A percentile compares a stretch with the other conserved stretches of the same genome.
These are phyloP conservation scores for Gymnoscelis rufifasciata DNA, from an alignment of 2,888 invertebrate species.

Conservation along the genomic window DNA sequence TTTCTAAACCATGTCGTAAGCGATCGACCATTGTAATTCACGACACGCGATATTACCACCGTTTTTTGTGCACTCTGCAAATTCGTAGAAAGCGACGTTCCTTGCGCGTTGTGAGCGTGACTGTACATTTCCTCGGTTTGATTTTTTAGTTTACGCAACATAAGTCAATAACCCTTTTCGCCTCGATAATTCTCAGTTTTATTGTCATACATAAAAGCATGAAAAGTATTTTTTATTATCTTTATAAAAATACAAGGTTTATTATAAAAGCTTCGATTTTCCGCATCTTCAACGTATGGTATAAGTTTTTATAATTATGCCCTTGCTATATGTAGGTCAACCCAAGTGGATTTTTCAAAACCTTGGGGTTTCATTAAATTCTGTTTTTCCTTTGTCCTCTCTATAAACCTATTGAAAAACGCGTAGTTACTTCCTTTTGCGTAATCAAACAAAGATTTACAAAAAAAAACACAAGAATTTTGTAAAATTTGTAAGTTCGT, in stretches of 20 bases:
- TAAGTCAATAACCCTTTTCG: not conserved
- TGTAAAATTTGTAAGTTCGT: too few species aligned
- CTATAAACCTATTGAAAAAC: too few species aligned
- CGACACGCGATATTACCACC: slow-evolving; percentile 67
- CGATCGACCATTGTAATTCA: slow-evolving; percentile 68
- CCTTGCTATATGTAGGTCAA: slow-evolving; percentile 17
- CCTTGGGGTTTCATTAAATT: too few species aligned
- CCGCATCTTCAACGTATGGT: slow-evolving; percentile 10
- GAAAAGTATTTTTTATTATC: slow-evolving; percentile 19
- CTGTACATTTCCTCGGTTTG: not conserved
- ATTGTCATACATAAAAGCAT: not conserved
- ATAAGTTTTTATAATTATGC: slow-evolving; percentile 14
- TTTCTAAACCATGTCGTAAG: slow-evolving; percentile 76
- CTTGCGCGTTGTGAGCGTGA: slow-evolving; percentile 2
- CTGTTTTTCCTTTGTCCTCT: too few species aligned
- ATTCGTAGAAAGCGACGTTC: slow-evolving; percentile 59
- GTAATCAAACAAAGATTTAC: too few species aligned
- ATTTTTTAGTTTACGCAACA: not conserved
- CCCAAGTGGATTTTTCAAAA: slow-evolving; percentile 7
- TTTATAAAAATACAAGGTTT: slow-evolving; percentile 22
- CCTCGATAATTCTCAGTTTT: too few species aligned
- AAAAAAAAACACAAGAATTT: too few species aligned
- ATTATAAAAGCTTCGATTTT: slow-evolving; percentile 18
- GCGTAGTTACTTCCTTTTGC: too few species aligned
- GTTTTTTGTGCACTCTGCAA: slow-evolving; percentile 56